Percentiles rank a stretch among this genome's conserved stretches.
These are phyloP conservation scores for Ceyx margarethae DNA, from an alignment of 2,113 vertebrate genomes.

Conservation along the genomic window DNA sequence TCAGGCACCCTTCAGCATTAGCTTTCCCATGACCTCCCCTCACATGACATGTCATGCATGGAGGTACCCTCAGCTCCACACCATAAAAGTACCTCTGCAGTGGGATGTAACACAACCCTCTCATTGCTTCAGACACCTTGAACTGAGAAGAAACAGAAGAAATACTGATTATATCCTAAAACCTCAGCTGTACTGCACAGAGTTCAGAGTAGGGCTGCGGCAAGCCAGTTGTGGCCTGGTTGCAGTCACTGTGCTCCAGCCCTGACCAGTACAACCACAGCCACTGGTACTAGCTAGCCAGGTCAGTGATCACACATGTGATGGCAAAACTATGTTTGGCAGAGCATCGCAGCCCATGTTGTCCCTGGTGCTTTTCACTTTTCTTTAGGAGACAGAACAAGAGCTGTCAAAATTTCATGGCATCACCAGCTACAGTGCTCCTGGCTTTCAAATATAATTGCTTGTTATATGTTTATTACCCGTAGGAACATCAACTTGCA, in stretches of 20 bases:
- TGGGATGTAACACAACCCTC: accelerated
- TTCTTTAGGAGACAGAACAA: background rate
- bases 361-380: background rate
- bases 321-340: background rate
- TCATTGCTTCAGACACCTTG: background rate
- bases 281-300: background rate
- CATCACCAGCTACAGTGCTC: background rate
- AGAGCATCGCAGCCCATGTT: background rate
- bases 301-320: background rate
- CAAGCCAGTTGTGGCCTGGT: background rate
- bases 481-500: constrained; percentile 1
- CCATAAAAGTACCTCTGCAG: background rate
- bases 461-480: background rate
- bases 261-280: background rate
- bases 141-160: background rate
- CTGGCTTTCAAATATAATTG: background rate
- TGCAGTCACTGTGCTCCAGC: background rate
- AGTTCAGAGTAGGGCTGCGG: background rate
- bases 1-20: background rate
- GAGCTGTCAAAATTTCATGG: background rate
- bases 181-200: background rate
- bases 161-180: background rate
- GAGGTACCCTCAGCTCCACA: background rate
- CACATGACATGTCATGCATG: accelerated
- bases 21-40: background rate